phyloP scores from a whole-genome alignment of 2,888 invertebrate species.

The Machimus rusticus region DNA sequence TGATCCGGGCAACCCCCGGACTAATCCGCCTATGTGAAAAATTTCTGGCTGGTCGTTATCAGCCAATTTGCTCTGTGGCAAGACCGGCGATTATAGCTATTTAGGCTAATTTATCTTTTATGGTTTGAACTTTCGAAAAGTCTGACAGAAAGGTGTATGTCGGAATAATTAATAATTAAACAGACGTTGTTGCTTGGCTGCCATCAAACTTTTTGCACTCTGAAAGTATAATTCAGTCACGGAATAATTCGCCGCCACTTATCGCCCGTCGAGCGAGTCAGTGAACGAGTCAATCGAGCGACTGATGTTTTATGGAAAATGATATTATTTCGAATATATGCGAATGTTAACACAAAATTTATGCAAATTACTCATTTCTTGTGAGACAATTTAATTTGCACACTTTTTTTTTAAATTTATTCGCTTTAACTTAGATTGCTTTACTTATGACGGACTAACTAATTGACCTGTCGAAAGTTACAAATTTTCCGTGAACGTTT shows the following conservation, averaged over 20 bases:
- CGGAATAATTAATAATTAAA: constrained; percentile 4
- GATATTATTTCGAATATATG: neutral
- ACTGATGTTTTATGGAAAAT: neutral
- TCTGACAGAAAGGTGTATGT: constrained; percentile 5
- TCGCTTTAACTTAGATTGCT: neutral
- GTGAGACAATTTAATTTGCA: neutral
- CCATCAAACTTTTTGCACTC: neutral
- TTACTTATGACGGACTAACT: neutral
- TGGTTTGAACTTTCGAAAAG: constrained; percentile 3
- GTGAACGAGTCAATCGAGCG: neutral
- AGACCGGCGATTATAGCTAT: neutral
- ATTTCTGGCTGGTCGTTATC: neutral
- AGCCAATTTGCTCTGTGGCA: neutral
- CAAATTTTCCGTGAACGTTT: neutral
- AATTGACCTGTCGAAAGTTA: neutral
- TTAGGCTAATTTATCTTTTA: constrained; percentile 13
- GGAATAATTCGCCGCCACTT: neutral
- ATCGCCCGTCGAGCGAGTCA: neutral
- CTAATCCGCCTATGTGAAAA: neutral
- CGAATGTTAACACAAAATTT: neutral
- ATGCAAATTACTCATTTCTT: neutral
- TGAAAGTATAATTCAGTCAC: neutral
- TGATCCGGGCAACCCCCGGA: neutral
- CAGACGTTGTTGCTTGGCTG: neutral
- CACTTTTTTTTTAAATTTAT: neutral